phyloP scores from a whole-genome alignment of 2,797 vertebrate genomes.

The Muscicapa striata region DNA sequence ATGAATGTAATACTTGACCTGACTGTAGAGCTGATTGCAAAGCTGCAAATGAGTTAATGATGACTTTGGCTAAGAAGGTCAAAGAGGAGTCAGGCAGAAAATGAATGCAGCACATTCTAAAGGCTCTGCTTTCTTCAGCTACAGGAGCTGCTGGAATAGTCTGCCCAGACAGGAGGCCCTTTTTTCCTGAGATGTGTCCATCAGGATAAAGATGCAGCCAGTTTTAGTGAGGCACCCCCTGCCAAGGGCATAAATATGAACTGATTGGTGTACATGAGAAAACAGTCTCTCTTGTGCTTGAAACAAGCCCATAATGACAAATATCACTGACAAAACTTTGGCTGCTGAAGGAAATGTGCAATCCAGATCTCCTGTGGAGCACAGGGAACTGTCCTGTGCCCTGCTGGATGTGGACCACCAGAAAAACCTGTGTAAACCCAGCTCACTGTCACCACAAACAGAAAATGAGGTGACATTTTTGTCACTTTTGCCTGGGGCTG shows the following conservation, averaged over 20 bases:
- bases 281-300: neutral
- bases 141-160: neutral
- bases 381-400: neutral
- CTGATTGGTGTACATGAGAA: neutral
- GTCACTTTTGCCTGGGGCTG: neutral
- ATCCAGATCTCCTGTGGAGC: neutral
- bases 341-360: neutral
- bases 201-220: neutral
- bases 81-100: slow-evolving; percentile 49
- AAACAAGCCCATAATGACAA: neutral
- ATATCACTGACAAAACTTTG: neutral
- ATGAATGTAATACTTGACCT: slow-evolving; percentile 14
- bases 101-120: neutral
- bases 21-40: neutral
- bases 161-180: neutral
- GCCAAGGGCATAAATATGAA: neutral
- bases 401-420: neutral
- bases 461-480: neutral
- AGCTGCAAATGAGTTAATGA: slow-evolving; percentile 57
- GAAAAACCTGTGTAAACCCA: fast-evolving
- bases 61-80: slow-evolving; percentile 36
- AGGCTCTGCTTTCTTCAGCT: neutral
- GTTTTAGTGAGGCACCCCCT: neutral
- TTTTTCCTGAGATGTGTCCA: neutral
- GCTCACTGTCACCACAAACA: neutral